Evolutionary conservation across 2,888 invertebrate genomes (phyloP).

Genomic region (Operophtera brumata): DNA sequence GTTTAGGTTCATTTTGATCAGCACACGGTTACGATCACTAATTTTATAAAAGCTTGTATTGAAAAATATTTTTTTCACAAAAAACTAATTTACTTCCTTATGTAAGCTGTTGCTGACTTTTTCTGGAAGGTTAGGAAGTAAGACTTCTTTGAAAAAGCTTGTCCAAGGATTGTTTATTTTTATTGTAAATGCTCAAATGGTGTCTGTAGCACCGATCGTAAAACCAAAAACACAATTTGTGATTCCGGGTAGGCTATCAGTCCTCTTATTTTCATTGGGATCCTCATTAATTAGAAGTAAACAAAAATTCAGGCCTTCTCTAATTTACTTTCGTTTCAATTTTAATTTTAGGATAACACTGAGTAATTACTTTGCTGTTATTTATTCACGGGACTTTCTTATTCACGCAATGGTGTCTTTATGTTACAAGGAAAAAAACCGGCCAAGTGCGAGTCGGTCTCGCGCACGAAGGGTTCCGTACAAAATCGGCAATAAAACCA

Average conservation of each 20-base stretch:
- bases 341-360: slow-evolving; percentile 28
- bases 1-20: no score
- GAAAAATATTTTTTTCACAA: no score
- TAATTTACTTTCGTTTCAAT: slow-evolving; percentile 31
- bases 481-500: no score
- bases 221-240: not conserved
- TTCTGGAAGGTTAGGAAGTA: no score
- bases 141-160: not conserved
- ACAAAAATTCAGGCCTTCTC: slow-evolving; percentile 27
- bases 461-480: no score
- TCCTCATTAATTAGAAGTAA: slow-evolving; percentile 28
- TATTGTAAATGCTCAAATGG: not conserved
- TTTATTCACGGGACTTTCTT: slow-evolving; percentile 28
- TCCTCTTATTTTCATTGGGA: not conserved
- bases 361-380: slow-evolving; percentile 31
- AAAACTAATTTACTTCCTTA: no score
- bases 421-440: no score
- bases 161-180: not conserved
- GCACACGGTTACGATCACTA: no score
- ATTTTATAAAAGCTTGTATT: no score
- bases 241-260: not conserved
- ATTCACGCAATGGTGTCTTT: slow-evolving; percentile 7
- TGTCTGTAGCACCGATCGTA: not conserved
- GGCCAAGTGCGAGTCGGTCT: no score
- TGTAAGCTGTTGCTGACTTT: no score